A percentile compares a stretch with the other conserved stretches of the same genome.
Conservation (phyloP, 2,888 invertebrate species). For the Erebia palarica region DNA sequence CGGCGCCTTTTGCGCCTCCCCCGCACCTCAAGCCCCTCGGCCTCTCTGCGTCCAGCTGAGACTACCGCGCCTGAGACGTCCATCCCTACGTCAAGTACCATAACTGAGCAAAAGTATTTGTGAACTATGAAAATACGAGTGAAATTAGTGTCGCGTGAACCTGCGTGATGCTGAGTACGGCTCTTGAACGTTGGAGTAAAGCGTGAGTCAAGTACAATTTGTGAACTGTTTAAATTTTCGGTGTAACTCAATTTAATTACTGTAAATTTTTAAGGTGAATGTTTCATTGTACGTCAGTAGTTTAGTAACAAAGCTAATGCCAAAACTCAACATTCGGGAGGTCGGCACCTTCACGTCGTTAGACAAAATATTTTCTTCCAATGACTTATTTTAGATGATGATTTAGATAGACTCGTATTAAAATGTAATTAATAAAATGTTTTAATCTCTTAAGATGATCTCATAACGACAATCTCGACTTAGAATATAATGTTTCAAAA, state of each 20-base stretch:
- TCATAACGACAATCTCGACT: constrained; percentile 63
- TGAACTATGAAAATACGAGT: constrained; percentile 14
- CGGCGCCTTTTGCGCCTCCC: constrained; percentile 73
- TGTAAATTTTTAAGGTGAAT: constrained; percentile 29
- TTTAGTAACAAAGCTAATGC: constrained; percentile 63
- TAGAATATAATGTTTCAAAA: constrained; percentile 45
- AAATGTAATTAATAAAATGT: constrained; percentile 34
- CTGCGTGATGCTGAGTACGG: neutral
- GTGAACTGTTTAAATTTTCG: constrained; percentile 2
- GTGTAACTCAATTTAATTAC: constrained; percentile 16
- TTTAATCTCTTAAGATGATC: constrained; percentile 60
- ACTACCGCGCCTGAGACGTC: constrained; percentile 75
- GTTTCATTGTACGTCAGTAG: constrained; percentile 42
- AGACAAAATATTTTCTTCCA: constrained; percentile 36
- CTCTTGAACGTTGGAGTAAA: neutral
- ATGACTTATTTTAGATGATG: constrained; percentile 22
- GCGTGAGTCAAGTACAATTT: too few relatives aligned
- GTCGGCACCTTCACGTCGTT: constrained; percentile 2
- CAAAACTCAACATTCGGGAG: constrained; percentile 43
- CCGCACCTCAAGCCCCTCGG: constrained; percentile 83
- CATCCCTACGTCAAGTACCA: constrained; percentile 77
- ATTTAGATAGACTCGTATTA: constrained; percentile 43
- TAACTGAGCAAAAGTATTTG: constrained; percentile 52
- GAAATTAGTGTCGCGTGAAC: constrained; percentile 1
- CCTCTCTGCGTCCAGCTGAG: constrained; percentile 86